Conservation (phyloP, 1,140 invertebrate species). For the Periplaneta americana region DNA sequence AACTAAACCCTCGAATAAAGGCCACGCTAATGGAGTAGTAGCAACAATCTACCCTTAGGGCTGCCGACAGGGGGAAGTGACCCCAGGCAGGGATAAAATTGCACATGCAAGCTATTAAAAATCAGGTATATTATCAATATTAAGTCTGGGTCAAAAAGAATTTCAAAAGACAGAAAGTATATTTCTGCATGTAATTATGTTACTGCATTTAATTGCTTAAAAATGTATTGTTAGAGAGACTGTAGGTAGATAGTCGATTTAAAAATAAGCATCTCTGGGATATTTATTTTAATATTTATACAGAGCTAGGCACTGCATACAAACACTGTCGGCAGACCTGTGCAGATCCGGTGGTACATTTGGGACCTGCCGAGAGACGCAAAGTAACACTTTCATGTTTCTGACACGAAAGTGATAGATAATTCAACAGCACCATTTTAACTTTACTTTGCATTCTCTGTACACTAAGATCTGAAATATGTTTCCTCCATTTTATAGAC, state of each 20-base stretch:
- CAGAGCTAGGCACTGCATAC: not conserved
- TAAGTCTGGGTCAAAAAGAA: not conserved
- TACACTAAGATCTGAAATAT: not conserved
- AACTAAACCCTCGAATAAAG: not conserved
- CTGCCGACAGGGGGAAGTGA: not conserved
- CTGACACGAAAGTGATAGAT: not conserved
- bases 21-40: not conserved
- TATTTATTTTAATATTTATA: not conserved
- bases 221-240: not conserved
- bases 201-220: not conserved
- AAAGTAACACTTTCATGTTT: no score
- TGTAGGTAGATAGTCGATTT: not conserved
- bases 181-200: not conserved
- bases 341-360: no score
- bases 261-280: not conserved
- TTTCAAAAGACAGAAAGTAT: not conserved
- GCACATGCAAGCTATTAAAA: not conserved
- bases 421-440: not conserved
- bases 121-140: not conserved
- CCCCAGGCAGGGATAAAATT: not conserved
- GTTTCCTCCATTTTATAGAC: not conserved
- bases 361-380: not conserved
- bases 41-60: not conserved
- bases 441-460: not conserved
- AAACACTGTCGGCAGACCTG: not conserved